Percentiles rank a stretch among this genome's conserved stretches.
phyloP scores from a whole-genome alignment of 2,888 invertebrate species.

The Tubulanus polymorphus region DNA sequence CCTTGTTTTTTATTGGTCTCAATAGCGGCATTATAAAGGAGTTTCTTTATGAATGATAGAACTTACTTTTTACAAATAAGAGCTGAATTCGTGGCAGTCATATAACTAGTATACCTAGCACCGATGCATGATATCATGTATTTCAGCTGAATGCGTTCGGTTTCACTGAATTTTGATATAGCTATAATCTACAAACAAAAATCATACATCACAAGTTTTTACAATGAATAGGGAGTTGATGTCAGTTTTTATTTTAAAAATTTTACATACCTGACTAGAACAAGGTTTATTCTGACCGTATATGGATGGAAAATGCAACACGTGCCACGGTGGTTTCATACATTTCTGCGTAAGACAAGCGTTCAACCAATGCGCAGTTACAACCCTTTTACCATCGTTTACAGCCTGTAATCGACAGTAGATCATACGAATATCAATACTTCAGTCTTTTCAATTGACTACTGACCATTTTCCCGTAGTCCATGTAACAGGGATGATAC shows the following conservation, averaged over 20 bases:
- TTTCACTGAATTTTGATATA: conserved; percentile 78
- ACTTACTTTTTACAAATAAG: conserved; percentile 56
- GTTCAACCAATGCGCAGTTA: conserved; percentile 85
- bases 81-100: conserved; percentile 57
- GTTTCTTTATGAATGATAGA: not conserved
- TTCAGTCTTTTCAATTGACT: too few species aligned
- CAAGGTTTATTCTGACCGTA: conserved; percentile 53
- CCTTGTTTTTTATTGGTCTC: too few species aligned
- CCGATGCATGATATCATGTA: conserved; percentile 82
- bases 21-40: not conserved
- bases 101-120: conserved; percentile 68
- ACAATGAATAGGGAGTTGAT: not conserved
- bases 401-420: conserved; percentile 55
- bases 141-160: conserved; percentile 75
- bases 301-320: conserved; percentile 78
- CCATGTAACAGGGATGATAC: too few species aligned
- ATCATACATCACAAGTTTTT: not conserved
- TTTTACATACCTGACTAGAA: conserved; percentile 50
- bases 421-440: too few species aligned
- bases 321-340: conserved; percentile 88
- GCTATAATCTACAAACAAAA: not conserved
- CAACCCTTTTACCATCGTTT: conserved; percentile 67
- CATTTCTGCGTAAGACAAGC: conserved; percentile 83
- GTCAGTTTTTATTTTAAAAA: not conserved
- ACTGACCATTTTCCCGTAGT: too few species aligned